Base-by-base conservation (phyloP, 1,140 invertebrate species). In the Pseudoatta argentina region DNA sequence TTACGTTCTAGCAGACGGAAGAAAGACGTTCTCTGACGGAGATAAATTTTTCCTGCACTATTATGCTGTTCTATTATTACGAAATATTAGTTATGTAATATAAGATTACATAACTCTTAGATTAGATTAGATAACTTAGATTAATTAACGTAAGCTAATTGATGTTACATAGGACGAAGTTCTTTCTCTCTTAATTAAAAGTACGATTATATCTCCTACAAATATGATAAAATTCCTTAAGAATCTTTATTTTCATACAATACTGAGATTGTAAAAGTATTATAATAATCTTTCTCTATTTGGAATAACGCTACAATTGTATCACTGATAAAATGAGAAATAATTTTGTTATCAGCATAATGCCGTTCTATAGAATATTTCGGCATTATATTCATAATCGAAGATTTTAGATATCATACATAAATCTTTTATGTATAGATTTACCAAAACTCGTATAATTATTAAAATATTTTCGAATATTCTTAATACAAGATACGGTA, bases 151-250 rank as follows among this genome's bases (percentile, higher is more conserved):
- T 44, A 44, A 44, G 39, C 39, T 44, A 44, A 44, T 44, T 10
- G 8, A 83, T 30, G 48, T 64, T 85, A 85, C 73, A 21, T 66
- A 48, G 44, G 1, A 14, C 4, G 44, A 3, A 39, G 64, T 30
- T 16, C 10, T 85, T 48, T n/a, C 7, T n/a, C 7, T 66, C 44
- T 10, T 8, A 82, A 82, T 82, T 73, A 83, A 75, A 83, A 59
- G 16, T 48, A 18, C 44, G 34, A 44, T 16, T 63, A 48, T 61
- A 51, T n/a, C 18, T 44, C 39, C 39, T 44, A 44, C 39, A 44
- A 44, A 44, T 69, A 48, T 12, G 18, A 69, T n/a, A 24, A 82
- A 66, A 24, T 72, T 18, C 44, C 16, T 21, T n/a, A 51, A 53
- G 1, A 39, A 64, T 7, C 63, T 64, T 34, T 10, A 34, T n/a